Conservation (phyloP, 2,113 vertebrate genomes). For the Stomatorhinus ivindoensis region DNA sequence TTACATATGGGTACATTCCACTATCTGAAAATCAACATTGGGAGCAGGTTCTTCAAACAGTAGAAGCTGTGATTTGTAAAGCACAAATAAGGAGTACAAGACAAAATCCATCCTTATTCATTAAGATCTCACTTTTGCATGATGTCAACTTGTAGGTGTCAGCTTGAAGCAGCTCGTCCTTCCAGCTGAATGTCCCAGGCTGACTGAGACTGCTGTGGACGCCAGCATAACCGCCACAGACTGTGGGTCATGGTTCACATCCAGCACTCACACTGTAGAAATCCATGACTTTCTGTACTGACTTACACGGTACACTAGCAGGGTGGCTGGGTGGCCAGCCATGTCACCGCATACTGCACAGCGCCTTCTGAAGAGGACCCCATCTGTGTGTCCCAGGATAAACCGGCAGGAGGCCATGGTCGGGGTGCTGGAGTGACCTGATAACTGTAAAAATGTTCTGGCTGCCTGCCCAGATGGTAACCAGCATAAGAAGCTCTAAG, state of each 20-base stretch:
- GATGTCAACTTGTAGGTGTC: background rate
- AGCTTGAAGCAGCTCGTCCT: background rate
- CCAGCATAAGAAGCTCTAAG: background rate
- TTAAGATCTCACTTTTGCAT: background rate
- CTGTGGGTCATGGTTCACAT: background rate
- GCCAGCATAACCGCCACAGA: background rate
- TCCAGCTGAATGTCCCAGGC: background rate
- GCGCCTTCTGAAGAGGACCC: background rate
- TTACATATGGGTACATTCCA: background rate
- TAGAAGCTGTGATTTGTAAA: background rate
- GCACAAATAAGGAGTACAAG: background rate
- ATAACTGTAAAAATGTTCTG: background rate
- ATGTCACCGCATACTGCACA: background rate
- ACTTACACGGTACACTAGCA: background rate
- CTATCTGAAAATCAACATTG: background rate
- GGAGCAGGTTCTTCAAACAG: background rate
- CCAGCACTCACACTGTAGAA: background rate
- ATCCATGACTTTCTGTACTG: background rate
- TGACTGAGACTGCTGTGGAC: background rate
- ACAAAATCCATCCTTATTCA: background rate
- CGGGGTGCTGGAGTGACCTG: background rate
- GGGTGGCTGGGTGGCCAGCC: background rate
- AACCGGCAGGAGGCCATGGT: background rate
- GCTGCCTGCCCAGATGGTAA: background rate
- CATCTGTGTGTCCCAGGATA: background rate